Evolutionary conservation across 2,113 vertebrate species (phyloP).

Genomic region (Hippocampus mohnikei): DNA sequence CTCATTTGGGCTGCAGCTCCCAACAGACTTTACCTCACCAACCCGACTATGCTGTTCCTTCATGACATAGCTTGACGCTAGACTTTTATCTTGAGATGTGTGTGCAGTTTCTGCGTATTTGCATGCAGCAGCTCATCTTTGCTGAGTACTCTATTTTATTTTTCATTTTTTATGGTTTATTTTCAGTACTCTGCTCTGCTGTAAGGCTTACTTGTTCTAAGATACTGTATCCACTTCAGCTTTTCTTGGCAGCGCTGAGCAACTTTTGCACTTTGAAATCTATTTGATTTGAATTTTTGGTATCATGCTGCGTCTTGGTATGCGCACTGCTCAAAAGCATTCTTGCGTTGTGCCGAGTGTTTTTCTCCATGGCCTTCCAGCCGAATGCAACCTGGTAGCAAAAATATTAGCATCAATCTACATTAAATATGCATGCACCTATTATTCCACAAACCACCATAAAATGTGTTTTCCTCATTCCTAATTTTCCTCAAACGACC

Average conservation of each 20-base stretch:
- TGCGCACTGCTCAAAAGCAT: background rate
- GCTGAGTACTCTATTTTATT: background rate
- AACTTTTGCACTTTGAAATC: background rate
- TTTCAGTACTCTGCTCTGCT: background rate
- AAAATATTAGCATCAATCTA: background rate
- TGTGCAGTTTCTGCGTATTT: constrained; percentile 26
- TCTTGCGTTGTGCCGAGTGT: background rate
- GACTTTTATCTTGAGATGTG: constrained; percentile 27
- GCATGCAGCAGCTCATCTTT: constrained; percentile 32
- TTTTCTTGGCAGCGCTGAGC: constrained; percentile 12
- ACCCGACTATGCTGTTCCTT: constrained; percentile 3
- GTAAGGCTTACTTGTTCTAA: constrained; percentile 9
- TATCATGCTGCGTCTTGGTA: constrained; percentile 11
- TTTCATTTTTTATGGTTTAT: background rate
- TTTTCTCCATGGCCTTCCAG: background rate
- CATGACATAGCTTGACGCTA: constrained; percentile 22
- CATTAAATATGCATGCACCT: constrained; percentile 29
- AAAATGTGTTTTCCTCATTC: background rate
- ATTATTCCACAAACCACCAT: constrained; percentile 29
- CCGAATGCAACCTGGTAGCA: constrained; percentile 16
- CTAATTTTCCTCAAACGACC: no score
- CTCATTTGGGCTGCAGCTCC: constrained; percentile 23
- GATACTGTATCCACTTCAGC: background rate
- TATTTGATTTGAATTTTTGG: constrained; percentile 2
- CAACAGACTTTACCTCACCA: constrained; percentile 17